Evolutionary conservation across 2,113 vertebrate genomes (phyloP), one percentile per base, ranked within the genome.

Genomic region (Pimephales promelas): DNA sequence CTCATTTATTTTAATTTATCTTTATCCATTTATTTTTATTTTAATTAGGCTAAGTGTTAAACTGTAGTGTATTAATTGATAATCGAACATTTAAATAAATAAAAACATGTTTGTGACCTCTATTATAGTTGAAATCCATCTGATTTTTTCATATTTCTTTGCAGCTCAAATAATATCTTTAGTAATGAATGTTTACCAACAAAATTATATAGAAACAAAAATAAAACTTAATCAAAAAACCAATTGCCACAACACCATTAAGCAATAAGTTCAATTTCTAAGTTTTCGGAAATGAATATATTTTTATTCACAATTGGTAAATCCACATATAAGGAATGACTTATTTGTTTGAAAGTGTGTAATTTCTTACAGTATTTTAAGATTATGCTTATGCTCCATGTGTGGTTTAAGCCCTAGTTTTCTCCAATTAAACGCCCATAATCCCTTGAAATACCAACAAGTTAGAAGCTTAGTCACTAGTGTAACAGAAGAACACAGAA

Each of bases 391-490:
- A 66, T 34, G 28, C 34, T 66, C 8, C 7, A 66, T 1, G 62
- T 36, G 28, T 66, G 16, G 16, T 20, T 34, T 66, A 34, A 10
- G 7, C 28, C 7, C 31, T 34, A 18, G 0, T 66, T 54, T 5
- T 34, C 28, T 57, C 45, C 43, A 72, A 79, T 43, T 28, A 72
- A 73, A 74, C 24, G 54, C 73, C 45, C 75, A 68, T 83, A 62
- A 83, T 83, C 56, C 24, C 3, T 74, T 79, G 9, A 45, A 82
- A 79, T 56, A 64, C 66, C 20, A 79, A 20, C 4, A n/a, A 56
- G 54, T 34, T 4, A 10, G 13, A 45, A 31, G n/a, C 13, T 9
- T 47, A 2, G 24, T 61, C 36, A 40, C 20, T 61, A 34, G 76
- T 79, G 14, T 40, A 28, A 28, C 8, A 26, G n/a, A 79, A 40